Conservation (phyloP, 2,113 vertebrate genomes). For the Onychorhynchus coronatus region DNA sequence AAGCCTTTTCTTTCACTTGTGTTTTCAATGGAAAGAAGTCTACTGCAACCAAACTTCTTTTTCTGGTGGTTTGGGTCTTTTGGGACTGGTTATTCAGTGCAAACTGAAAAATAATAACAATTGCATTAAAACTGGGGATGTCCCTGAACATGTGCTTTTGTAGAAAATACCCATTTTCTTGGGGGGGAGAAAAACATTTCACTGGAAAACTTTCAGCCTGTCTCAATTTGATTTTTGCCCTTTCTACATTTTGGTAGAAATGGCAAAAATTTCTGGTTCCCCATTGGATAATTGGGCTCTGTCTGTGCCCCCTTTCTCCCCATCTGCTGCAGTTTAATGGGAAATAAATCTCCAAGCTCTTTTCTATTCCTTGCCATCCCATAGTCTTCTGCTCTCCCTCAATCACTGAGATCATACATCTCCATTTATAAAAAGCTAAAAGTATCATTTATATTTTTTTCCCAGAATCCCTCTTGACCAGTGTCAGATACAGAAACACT, state of each 20-base stretch:
- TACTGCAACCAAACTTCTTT: background rate
- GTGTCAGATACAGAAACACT: background rate
- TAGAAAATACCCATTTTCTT: background rate
- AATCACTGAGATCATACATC: background rate
- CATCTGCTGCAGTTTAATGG: background rate
- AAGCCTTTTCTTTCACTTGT: background rate
- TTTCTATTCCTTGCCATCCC: background rate
- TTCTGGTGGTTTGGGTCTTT: background rate
- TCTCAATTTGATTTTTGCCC: background rate
- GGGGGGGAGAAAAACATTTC: background rate
- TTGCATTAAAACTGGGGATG: background rate
- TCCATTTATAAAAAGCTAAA: background rate
- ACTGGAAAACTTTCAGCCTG: background rate
- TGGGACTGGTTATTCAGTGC: background rate
- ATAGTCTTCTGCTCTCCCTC: background rate
- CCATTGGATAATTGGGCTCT: background rate
- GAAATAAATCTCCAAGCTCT: conserved; percentile 11
- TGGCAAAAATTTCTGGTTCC: too few species aligned
- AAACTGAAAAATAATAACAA: background rate
- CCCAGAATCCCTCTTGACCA: background rate
- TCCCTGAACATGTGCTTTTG: background rate
- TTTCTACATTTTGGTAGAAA: background rate
- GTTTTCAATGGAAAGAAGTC: background rate
- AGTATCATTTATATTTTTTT: background rate
- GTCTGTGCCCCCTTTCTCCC: background rate